Evolutionary conservation across 2,888 invertebrate species (phyloP).

Genomic region (Cataglyphis altisquamis): DNA sequence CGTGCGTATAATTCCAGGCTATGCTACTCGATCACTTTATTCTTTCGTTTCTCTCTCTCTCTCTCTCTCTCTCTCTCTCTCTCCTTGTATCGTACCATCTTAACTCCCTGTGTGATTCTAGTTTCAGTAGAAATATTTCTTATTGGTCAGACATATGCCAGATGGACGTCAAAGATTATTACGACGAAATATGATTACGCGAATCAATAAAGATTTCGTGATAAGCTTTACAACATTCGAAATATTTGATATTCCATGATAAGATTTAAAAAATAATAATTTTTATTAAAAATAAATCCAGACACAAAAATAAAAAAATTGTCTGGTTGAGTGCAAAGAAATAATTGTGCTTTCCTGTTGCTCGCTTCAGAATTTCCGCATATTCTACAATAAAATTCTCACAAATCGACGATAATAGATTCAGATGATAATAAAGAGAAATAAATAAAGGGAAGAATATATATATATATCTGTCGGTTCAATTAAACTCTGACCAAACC

Average conservation of each 20-base stretch:
- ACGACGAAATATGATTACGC: not conserved
- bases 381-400: not conserved
- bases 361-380: not conserved
- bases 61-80: not conserved
- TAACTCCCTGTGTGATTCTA: not conserved
- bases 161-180: not conserved
- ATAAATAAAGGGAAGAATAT: conserved; percentile 8
- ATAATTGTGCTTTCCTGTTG: not conserved
- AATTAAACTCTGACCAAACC: conserved; percentile 46
- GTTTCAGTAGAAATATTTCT: conserved; percentile 33
- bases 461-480: not conserved
- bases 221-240: not conserved
- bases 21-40: conserved; percentile 39
- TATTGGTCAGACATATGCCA: conserved; percentile 25
- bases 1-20: conserved; percentile 64
- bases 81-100: not conserved
- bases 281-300: not conserved
- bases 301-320: not conserved
- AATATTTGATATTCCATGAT: not conserved
- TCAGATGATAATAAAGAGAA: conserved; percentile 30
- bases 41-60: conserved; percentile 28
- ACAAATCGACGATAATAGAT: conserved; percentile 20
- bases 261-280: not conserved
- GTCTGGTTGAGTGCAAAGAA: not conserved
- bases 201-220: not conserved